Base-by-base conservation (phyloP, 2,113 vertebrate genomes). In the Cryptomyrus ogoouensis region DNA sequence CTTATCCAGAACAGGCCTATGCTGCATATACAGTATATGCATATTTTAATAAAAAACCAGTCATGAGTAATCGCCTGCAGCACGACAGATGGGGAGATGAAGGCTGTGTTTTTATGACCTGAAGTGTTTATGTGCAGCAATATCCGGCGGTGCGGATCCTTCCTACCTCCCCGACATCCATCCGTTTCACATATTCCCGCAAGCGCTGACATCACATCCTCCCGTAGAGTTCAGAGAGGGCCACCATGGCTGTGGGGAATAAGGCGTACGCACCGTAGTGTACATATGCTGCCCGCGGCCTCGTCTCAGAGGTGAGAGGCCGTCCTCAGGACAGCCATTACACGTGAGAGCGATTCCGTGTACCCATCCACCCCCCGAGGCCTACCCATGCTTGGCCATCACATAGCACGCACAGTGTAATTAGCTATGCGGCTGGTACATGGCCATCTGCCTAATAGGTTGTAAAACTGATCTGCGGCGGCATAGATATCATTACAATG, bases 61-160 rank as follows among this genome's bases (percentile, higher is more conserved):
- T 2, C 39, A 47, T 84, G 83, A 84, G 17, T 24, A 84, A 47
- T 46, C 24, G 39, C 77, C 77, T 44, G 42, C 77, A 83, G 42
- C 42, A 83, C 19, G 77, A 44, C 77, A 83, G 77, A 83, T 44
- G 42, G 77, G 39, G 77, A 44, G 77, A 44, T 70, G 62, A 70
- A 70, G n/a, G n/a, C 62, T 70, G 77, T 83, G 77, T 83, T 83
- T 83, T 44, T 44, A 44, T 83, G 77, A 83, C 77, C 77, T 83
- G 31, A 44, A 44, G 31, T 44, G 42, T 83, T 83, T 83, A 83
- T 19, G 39, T 44, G 31, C 42, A 44, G 77, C 44, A 44, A 83
- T 42, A 83, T 44, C 31, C 17, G 42, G 39, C 15, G 19, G 42
- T 83, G 77, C n/a, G 77, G 42, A 83, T 39, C 77, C 77, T 21